Percentiles rank a stretch among this genome's conserved stretches.
Evolutionary conservation across 2,888 invertebrate species (phyloP).

Genomic region (Pseudeuparius sepicola): DNA sequence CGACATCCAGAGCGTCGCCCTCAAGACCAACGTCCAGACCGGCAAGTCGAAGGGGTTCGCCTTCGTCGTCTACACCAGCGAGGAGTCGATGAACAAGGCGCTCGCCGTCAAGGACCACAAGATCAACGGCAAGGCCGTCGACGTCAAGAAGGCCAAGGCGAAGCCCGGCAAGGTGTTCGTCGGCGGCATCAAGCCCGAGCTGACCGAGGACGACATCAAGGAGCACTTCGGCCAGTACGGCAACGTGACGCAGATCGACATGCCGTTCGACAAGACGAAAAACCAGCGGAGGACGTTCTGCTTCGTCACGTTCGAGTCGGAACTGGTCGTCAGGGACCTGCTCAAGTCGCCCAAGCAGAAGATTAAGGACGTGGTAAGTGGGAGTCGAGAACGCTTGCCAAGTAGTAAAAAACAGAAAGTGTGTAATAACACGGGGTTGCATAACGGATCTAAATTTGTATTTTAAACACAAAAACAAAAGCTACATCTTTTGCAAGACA

Average conservation of each 20-base stretch:
- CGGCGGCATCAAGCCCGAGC: constrained; percentile 85
- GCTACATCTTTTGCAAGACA: no score
- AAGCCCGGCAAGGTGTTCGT: constrained; percentile 94
- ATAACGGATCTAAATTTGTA: no score
- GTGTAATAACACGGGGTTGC: no score
- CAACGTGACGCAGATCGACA: constrained; percentile 75
- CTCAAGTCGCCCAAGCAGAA: constrained; percentile 87
- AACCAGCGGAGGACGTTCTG: constrained; percentile 95
- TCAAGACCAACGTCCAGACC: constrained; percentile 93
- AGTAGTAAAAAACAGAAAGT: no score
- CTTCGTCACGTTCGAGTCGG: constrained; percentile 95
- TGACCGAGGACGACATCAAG: constrained; percentile 89
- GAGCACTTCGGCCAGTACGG: constrained; percentile 88
- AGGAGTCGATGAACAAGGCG: constrained; percentile 87
- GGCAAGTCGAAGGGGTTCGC: constrained; percentile 94
- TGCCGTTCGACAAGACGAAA: constrained; percentile 96
- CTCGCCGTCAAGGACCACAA: constrained; percentile 80
- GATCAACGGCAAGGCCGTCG: constrained; percentile 91
- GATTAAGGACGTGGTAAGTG: constrained; percentile 84
- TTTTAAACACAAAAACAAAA: no score
- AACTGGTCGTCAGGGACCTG: constrained; percentile 85
- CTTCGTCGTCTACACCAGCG: constrained; percentile 86
- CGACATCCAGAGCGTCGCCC: constrained; percentile 91
- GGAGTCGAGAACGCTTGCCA: no score
- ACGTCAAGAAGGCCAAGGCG: constrained; percentile 93